Percentiles rank a stretch among this genome's conserved stretches.
Evolutionary conservation across 2,113 vertebrate species (phyloP).

Genomic region (Phalacrocorax carbo): DNA sequence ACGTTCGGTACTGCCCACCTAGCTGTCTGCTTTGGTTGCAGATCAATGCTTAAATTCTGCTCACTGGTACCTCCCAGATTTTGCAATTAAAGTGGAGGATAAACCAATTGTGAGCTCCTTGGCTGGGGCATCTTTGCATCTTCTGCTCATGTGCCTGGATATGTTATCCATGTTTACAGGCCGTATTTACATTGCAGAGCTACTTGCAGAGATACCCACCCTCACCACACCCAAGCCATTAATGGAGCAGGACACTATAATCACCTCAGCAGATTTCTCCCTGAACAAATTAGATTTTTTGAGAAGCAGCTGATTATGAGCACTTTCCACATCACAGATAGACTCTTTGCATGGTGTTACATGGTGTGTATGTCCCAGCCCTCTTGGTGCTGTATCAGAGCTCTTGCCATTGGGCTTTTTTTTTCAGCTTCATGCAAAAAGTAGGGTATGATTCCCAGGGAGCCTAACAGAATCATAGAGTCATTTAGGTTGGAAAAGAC

Average conservation of each 20-base stretch:
- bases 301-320: background rate
- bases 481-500: background rate
- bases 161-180: background rate
- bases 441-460: rapidly evolving
- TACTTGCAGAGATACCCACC: background rate
- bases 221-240: background rate
- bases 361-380: background rate
- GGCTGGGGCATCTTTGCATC: background rate
- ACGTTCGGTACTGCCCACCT: background rate
- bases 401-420: background rate
- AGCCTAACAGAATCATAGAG: background rate
- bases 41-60: background rate
- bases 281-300: background rate
- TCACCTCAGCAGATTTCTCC: background rate
- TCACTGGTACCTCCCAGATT: background rate
- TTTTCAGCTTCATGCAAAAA: background rate
- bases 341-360: background rate
- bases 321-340: background rate
- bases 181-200: background rate
- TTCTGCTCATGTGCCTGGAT: background rate
- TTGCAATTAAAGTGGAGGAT: background rate
- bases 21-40: background rate
- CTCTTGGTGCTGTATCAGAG: background rate
- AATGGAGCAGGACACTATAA: background rate
- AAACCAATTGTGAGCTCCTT: background rate